These are phyloP conservation scores for Henricia sp. DNA, from an alignment of 53 echinoderm and acorn worm species.

Conservation along the genomic window DNA sequence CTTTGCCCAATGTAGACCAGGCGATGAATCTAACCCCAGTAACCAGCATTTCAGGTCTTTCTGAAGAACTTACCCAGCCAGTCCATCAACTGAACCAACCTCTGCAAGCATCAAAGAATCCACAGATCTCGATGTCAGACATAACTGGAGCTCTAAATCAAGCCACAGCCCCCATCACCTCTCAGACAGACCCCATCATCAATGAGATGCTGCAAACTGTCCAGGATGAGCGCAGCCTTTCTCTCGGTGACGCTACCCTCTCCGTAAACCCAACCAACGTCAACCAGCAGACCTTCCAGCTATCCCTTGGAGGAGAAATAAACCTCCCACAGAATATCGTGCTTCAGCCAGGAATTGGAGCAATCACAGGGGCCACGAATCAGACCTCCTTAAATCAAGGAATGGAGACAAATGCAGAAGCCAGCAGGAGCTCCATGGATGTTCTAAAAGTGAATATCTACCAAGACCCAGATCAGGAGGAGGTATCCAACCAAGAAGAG, in stretches of 20 bases:
- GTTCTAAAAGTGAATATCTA: conserved; percentile 52
- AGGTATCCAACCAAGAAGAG: background rate
- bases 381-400: conserved; percentile 30
- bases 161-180: conserved; percentile 23
- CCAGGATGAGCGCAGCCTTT: conserved; percentile 21
- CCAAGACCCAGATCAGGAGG: conserved; percentile 54
- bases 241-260: conserved; percentile 46
- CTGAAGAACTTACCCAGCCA: conserved; percentile 30
- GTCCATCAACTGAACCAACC: conserved; percentile 34
- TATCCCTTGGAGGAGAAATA: conserved; percentile 71
- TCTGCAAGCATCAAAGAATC: background rate
- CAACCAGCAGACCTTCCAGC: conserved; percentile 64
- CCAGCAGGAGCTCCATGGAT: conserved; percentile 29
- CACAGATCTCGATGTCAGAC: conserved; percentile 30
- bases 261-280: conserved; percentile 46
- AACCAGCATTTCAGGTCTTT: conserved; percentile 9
- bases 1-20: conserved; percentile 27
- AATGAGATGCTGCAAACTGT: conserved; percentile 55
- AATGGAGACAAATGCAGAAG: background rate
- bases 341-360: conserved; percentile 59
- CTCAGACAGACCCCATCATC: conserved; percentile 68
- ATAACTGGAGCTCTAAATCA: background rate
- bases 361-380: conserved; percentile 34
- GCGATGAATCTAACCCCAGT: conserved; percentile 51
- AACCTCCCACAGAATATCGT: conserved; percentile 71